Evolutionary conservation across 2,797 vertebrate genomes (phyloP), one percentile per base, ranked within the genome.

Genomic region (Perodicticus potto): DNA sequence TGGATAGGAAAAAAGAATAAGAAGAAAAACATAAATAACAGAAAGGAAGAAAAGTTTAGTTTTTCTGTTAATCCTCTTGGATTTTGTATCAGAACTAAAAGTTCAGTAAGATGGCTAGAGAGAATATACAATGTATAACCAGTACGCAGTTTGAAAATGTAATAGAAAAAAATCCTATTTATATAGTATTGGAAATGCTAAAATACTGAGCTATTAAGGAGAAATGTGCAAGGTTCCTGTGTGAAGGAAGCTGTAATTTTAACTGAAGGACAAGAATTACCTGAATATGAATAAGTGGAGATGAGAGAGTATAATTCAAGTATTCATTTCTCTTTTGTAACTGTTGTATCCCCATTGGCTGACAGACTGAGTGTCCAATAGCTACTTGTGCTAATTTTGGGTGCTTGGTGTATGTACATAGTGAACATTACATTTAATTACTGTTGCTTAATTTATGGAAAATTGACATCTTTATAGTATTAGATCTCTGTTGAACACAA

Each of bases 61-160:
- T 93, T 93, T 61, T 72, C 27, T 45, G 37, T 72, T 74, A 76
- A 67, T 92, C 34, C 37, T 82, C 22, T 49, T 70, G 45, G 72
- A 19, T 73, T 94, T 86, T 70, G 5, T 59, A 4, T 93, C 25
- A 93, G 67, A 94, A 43, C 43, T 90, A 49, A 8, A 67, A 82
- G 16, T 83, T 87, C 65, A 85, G 34, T 90, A 92, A 69, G 22
- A 5, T 61, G 45, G 34, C 40, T 87, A 23, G 34, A 90, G 86
- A 78, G 76, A 73, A 86, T 53, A 63, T 37, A 4, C 3, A 65
- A 2, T 59, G 6, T 89, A 37, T 20, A 55, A 88, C 22, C 69
- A 89, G 23, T 89, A 65, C 78, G 25, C n/a, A 78, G 8, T 88
- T 92, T 63, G 78, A 89, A 89, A 90, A 59, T 74, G 29, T 23